phyloP scores from a whole-genome alignment of 2,797 vertebrate species.

The Anomalospiza imberbis region DNA sequence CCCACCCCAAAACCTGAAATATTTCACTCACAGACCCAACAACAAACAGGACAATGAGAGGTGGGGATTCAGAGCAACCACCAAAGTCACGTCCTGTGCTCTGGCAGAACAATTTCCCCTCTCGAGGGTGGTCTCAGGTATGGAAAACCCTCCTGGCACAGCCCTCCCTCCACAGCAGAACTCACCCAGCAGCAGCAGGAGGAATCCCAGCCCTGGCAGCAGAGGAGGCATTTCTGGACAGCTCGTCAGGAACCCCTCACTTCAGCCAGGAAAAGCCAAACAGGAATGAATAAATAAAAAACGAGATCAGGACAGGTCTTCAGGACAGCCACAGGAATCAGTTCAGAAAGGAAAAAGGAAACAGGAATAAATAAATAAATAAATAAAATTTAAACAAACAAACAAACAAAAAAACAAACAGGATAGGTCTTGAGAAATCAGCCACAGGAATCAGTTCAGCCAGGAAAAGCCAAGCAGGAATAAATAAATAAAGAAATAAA shows the following conservation, averaged over 20 bases:
- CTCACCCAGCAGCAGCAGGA: conserved; percentile 51
- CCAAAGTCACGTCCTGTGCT: rapidly evolving
- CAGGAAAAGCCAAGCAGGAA: not conserved
- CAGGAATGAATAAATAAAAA: not conserved
- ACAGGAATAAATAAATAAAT: not conserved
- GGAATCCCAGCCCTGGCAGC: not conserved
- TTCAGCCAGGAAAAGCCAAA: not conserved
- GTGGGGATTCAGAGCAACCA: not conserved
- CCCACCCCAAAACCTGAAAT: rapidly evolving
- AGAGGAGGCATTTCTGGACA: not conserved
- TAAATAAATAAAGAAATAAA: too few relatives aligned
- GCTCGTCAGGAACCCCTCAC: not conserved
- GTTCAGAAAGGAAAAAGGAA: too few relatives aligned
- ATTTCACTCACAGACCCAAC: not conserved
- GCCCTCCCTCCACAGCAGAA: not conserved
- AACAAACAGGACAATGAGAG: not conserved
- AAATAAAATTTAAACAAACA: not conserved
- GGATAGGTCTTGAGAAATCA: not conserved
- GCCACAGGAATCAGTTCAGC: not conserved
- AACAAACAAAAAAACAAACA: not conserved
- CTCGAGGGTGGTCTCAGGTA: not conserved
- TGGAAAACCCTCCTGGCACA: not conserved
- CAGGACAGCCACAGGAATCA: too few relatives aligned
- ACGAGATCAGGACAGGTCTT: too few relatives aligned
- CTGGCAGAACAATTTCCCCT: not conserved